A percentile compares a stretch with the other conserved stretches of the same genome.
These are phyloP conservation scores for Dexiosoma caninum DNA, from an alignment of 2,888 invertebrate species.

Conservation along the genomic window DNA sequence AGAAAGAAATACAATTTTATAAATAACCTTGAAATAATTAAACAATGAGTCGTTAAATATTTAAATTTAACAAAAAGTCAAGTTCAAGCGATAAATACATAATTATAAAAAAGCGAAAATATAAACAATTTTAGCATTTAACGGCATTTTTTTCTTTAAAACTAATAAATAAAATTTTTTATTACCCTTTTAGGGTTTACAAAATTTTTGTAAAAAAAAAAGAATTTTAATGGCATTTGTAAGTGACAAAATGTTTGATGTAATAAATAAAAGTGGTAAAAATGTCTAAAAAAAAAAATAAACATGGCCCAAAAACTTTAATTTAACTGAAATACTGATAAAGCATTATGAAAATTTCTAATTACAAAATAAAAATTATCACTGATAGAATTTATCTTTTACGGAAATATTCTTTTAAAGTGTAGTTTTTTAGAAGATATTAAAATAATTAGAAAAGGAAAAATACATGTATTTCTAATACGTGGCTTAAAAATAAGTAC, in stretches of 20 bases:
- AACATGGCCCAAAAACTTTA: slow-evolving; percentile 1
- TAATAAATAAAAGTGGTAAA: not conserved
- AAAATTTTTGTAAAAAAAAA: not conserved
- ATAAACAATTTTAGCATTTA: not conserved
- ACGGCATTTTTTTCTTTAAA: slow-evolving; percentile 14
- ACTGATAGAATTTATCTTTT: too few relatives aligned
- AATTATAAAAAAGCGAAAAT: not conserved
- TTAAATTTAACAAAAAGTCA: slow-evolving; percentile 42
- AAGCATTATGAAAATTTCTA: too few relatives aligned
- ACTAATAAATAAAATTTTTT: not conserved
- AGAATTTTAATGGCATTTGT: not conserved
- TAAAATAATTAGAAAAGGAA: too few relatives aligned
- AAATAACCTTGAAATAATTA: slow-evolving; percentile 50
- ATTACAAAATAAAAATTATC: too few relatives aligned
- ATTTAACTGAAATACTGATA: not conserved
- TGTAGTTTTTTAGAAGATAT: too few relatives aligned
- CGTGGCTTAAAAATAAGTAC: too few relatives aligned
- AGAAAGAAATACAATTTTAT: slow-evolving; percentile 14
- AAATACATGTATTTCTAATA: too few relatives aligned
- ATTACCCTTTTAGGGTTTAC: not conserved
- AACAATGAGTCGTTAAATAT: slow-evolving; percentile 61
- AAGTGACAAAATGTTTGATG: slow-evolving; percentile 18
- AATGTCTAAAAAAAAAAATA: too few relatives aligned
- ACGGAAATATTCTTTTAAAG: too few relatives aligned
- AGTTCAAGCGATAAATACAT: slow-evolving; percentile 50